phyloP scores from a whole-genome alignment of 2,888 invertebrate genomes.

The Spialia ferax region DNA sequence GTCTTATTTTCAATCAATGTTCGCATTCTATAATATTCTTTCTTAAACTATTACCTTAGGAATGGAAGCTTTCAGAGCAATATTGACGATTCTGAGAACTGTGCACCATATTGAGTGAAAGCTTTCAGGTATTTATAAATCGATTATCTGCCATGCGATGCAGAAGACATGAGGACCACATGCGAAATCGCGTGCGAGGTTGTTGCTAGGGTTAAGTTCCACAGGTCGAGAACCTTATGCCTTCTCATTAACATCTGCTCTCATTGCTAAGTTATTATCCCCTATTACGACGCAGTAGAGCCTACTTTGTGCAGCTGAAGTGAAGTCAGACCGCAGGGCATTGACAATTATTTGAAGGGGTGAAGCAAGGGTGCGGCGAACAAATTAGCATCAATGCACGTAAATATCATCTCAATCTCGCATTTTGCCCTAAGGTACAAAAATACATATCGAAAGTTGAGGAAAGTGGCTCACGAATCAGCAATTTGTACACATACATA shows the following conservation, averaged over 20 bases:
- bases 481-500: conserved; percentile 2
- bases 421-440: background rate
- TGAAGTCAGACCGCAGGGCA: conserved; percentile 25
- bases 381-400: conserved; percentile 11
- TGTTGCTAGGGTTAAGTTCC: conserved; percentile 56
- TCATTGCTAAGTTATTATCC: conserved; percentile 2
- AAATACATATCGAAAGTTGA: conserved; percentile 4
- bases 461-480: conserved; percentile 20
- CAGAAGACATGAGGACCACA: conserved; percentile 53
- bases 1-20: too few relatives aligned
- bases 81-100: conserved; percentile 28
- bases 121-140: conserved; percentile 58
- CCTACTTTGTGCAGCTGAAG: background rate
- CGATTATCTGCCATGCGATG: conserved; percentile 63
- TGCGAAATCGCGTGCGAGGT: conserved; percentile 65
- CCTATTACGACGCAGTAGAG: conserved; percentile 12
- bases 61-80: conserved; percentile 3
- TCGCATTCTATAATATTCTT: too few relatives aligned
- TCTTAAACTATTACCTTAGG: background rate
- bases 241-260: conserved; percentile 45
- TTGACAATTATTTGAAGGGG: conserved; percentile 28
- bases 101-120: conserved; percentile 41
- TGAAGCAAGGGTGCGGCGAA: conserved; percentile 12
- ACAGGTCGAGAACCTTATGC: conserved; percentile 64
- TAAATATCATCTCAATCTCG: background rate